phyloP scores from a whole-genome alignment of 2,797 vertebrate genomes.

The Rhodeus uyekii region DNA sequence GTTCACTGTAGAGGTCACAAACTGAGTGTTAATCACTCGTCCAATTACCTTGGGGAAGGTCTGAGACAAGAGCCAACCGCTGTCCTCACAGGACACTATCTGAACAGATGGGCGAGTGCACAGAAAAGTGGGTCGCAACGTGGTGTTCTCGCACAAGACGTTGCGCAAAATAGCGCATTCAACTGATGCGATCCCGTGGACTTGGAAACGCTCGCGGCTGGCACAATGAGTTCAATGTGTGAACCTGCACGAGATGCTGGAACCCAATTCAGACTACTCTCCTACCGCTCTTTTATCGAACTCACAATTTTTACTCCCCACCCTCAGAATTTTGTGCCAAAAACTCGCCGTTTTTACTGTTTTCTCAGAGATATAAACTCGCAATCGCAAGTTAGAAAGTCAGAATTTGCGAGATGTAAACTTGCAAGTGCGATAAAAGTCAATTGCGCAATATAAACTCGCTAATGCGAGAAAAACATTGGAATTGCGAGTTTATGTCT shows the following conservation, averaged over 20 bases:
- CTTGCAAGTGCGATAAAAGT: too few species aligned
- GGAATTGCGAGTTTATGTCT: too few species aligned
- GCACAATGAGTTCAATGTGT: slow-evolving; percentile 69
- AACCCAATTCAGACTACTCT: slow-evolving; percentile 75
- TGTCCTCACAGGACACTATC: slow-evolving; percentile 81
- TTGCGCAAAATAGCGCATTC: neutral
- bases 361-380: too few species aligned
- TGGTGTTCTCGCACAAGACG: slow-evolving; percentile 36
- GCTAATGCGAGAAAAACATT: too few species aligned
- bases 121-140: slow-evolving; percentile 65
- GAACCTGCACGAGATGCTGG: slow-evolving; percentile 62
- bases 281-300: neutral
- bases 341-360: too few species aligned
- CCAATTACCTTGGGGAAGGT: slow-evolving; percentile 76
- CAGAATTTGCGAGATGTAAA: too few species aligned
- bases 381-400: too few species aligned
- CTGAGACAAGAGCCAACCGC: slow-evolving; percentile 81
- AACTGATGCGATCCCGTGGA: slow-evolving; percentile 42
- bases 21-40: slow-evolving; percentile 77
- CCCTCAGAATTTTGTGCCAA: too few species aligned
- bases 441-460: too few species aligned
- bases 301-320: too few species aligned
- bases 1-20: slow-evolving; percentile 77
- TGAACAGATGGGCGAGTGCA: slow-evolving; percentile 84
- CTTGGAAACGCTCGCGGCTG: slow-evolving; percentile 74